Conservation (phyloP, 2,888 invertebrate genomes). For the Tinea pellionella region DNA sequence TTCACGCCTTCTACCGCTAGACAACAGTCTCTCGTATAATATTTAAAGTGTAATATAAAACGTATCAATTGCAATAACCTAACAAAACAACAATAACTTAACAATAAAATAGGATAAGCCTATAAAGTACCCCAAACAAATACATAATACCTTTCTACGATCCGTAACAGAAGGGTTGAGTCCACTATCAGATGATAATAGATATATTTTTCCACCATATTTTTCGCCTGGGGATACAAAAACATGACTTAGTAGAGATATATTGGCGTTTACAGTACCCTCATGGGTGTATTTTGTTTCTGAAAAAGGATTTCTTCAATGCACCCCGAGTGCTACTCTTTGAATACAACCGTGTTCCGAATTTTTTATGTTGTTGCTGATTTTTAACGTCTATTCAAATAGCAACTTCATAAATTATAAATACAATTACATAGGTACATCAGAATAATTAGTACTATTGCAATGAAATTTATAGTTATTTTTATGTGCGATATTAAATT, state of each 20-base stretch:
- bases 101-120: background rate
- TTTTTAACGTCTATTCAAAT: too few species aligned
- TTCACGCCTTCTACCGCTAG: too few species aligned
- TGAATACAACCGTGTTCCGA: background rate
- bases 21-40: too few species aligned
- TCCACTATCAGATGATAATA: conserved; percentile 56
- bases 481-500: too few species aligned
- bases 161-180: conserved; percentile 21
- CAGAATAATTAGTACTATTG: too few species aligned
- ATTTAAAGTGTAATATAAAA: too few species aligned
- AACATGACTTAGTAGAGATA: conserved; percentile 51
- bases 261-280: conserved; percentile 46
- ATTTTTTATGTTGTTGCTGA: background rate
- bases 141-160: background rate
- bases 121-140: conserved; percentile 3
- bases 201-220: conserved; percentile 43
- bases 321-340: background rate
- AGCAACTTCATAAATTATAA: too few species aligned
- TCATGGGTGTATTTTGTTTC: conserved; percentile 45
- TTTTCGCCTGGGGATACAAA: conserved; percentile 17
- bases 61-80: too few species aligned
- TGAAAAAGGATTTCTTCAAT: conserved; percentile 24
- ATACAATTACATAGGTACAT: too few species aligned
- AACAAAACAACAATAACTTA: background rate
- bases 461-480: too few species aligned